Base-by-base conservation (phyloP, 2,113 vertebrate species). In the Ceuthmochares aereus region DNA sequence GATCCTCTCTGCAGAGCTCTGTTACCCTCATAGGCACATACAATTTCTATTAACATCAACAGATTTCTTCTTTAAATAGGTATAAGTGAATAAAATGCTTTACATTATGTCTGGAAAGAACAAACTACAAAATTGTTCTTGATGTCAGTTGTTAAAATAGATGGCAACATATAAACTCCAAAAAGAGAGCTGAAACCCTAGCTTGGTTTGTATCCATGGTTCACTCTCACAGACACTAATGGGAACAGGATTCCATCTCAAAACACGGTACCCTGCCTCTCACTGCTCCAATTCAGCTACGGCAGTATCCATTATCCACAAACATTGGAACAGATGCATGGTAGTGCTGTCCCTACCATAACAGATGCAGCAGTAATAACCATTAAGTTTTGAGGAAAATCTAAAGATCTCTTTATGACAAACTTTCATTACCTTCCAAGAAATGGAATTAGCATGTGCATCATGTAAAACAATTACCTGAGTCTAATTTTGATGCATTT, bases 81-180 rank as follows among this genome's bases (percentile, higher is more conserved):
- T 43, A 73, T 90, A 93, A 86, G 45, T 89, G 74, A 94, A 77
- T 80, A 78, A 95, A 97, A 77, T 72, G 25, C 5, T 92, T 86
- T 96, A 59, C 59, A 89, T 25, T 22, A 25, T n/a, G 20, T 30
- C 47, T 79, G 90, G 56, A 92, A 89, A 90, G 86, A 96, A 91
- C 66, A 95, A 95, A 85, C 10, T 47, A 78, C 67, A 76, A 77
- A 85, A 59, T 45, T 2, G 1, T 7, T 90, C 54, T 77, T 76
- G 40, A 19, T 87, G 23, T 49, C 73, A 97, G 89, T 84, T 82
- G 54, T 83, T 82, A 96, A 97, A 96, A 84, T 27, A 95, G 77
- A 94, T 14, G 64, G 29, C 15, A 95, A 91, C 26, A 10, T 83
- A 90, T 51, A 95, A 90, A 84, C 60, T 70, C 42, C 29, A 67